Evolutionary conservation across 2,888 invertebrate genomes (phyloP).

Genomic region (Mongoloraphidia duomilia): DNA sequence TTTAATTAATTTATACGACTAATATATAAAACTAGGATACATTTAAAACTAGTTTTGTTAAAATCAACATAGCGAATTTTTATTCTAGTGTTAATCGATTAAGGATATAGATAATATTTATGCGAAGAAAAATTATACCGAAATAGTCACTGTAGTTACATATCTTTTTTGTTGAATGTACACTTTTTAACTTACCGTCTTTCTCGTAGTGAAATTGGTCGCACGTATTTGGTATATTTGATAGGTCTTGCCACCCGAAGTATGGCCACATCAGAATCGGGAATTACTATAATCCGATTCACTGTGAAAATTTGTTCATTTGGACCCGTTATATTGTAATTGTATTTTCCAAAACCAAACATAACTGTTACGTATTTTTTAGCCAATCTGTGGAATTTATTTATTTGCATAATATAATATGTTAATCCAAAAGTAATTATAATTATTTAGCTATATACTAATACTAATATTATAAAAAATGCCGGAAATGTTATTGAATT

Average conservation of each 20-base stretch:
- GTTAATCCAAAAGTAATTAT: too few species aligned
- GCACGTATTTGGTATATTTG: constrained; percentile 45
- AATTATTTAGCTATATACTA: too few species aligned
- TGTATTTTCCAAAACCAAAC: constrained; percentile 50
- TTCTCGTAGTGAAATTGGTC: constrained; percentile 41
- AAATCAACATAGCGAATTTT: neutral
- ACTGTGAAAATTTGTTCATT: constrained; percentile 55
- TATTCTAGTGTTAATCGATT: too few species aligned
- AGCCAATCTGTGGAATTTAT: constrained; percentile 31
- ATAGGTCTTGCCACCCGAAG: constrained; percentile 45
- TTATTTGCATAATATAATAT: neutral
- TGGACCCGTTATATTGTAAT: constrained; percentile 42
- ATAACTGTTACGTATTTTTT: constrained; percentile 46
- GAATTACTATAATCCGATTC: constrained; percentile 39
- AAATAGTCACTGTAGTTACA: too few species aligned
- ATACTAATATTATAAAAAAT: too few species aligned
- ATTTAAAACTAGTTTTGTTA: constrained; percentile 7
- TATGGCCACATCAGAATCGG: constrained; percentile 42
- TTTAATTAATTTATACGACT: too few species aligned
- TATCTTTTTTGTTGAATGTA: too few species aligned
- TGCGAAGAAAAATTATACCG: too few species aligned
- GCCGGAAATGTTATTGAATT: too few species aligned
- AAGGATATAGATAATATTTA: too few species aligned
- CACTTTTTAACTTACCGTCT: constrained; percentile 11
- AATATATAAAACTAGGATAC: constrained; percentile 21